These are phyloP conservation scores for Caenorhabditis remanei DNA, from an alignment of 1,140 invertebrate species.

Conservation along the genomic window DNA sequence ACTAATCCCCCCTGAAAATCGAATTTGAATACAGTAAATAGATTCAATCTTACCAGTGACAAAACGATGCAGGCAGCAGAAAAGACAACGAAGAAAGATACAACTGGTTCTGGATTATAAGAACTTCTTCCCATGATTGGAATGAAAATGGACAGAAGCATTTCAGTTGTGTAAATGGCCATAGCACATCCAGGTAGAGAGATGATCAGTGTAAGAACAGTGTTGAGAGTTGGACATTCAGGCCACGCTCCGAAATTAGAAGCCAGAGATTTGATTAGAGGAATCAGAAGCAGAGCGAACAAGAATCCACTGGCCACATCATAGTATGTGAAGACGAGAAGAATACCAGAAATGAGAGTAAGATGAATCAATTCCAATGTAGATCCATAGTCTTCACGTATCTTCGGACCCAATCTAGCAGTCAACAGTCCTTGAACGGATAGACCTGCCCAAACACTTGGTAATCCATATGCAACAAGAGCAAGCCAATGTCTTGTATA, in stretches of 20 bases:
- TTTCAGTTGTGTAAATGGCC: slow-evolving; percentile 64
- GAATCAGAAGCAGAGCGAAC: slow-evolving; percentile 57
- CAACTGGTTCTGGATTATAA: slow-evolving; percentile 63
- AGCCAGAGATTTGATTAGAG: background rate
- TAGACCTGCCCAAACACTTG: slow-evolving; percentile 55
- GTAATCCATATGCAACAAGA: slow-evolving; percentile 61
- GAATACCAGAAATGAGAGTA: slow-evolving; percentile 53
- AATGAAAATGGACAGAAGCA: slow-evolving; percentile 67
- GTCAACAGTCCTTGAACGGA: slow-evolving; percentile 53
- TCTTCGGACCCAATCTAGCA: slow-evolving; percentile 27
- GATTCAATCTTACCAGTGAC: slow-evolving; percentile 52
- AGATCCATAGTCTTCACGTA: slow-evolving; percentile 3
- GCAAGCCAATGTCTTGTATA: slow-evolving; percentile 58
- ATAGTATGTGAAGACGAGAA: slow-evolving; percentile 63
- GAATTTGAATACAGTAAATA: background rate
- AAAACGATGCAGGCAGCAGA: slow-evolving; percentile 62
- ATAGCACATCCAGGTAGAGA: slow-evolving; percentile 63
- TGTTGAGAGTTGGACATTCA: slow-evolving; percentile 30
- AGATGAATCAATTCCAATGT: slow-evolving; percentile 59
- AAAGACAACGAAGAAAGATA: slow-evolving; percentile 59
- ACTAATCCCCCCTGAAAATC: background rate
- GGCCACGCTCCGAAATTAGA: slow-evolving; percentile 16
- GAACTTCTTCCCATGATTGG: slow-evolving; percentile 67
- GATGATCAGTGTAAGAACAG: slow-evolving; percentile 44
- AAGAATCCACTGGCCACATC: slow-evolving; percentile 66